Base-by-base conservation (phyloP, 2,888 invertebrate genomes). In the Portevinia maculata region DNA sequence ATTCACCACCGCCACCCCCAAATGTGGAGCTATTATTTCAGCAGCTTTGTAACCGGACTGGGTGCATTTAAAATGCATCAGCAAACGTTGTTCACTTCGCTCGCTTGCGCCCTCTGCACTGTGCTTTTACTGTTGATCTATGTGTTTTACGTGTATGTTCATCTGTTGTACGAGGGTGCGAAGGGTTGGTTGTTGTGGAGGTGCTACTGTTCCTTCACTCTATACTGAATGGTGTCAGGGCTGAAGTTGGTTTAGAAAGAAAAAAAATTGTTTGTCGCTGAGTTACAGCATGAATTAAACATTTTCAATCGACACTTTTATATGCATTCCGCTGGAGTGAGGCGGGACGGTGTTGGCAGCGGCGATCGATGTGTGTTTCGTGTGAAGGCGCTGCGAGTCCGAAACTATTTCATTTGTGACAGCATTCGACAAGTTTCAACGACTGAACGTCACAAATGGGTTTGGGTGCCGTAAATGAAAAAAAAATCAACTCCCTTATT, bases 1-100 rank as follows among this genome's bases (percentile, higher is more conserved):
- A 30, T 30, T 7, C 39, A 50, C 21, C 48, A 21, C 9, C 24
- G 37, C 52, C 39, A 19, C 50, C 30, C 15, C 15, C 8, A 19
- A 44, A 11, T 44, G 19, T 17, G 19, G 78, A 83, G 83, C 83
- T 83, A 83, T 83, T 83, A 83, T 83, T 83, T 83, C 83, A 83
- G 81, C 78, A 83, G 83, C 83, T 83, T 71, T 83, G 78, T 83
- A 78, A 83, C 83, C 78, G 83, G 83, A 83, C 83, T 76, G 83
- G 83, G 83, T 83, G 83, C 83, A 83, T 83, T 83, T 83, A 83
- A 83, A 83, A 83, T 83, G 83, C 83, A 83, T 83, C 83, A 83
- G 83, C 83, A 83, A 83, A 78, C 83, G 78, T 83, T 83, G 83
- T 83, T 83, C 83, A 83, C 83, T 83, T 83, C 24, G 70, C 62